Base-by-base conservation (phyloP, 2,113 vertebrate species). In the Percopsis transmontana region DNA sequence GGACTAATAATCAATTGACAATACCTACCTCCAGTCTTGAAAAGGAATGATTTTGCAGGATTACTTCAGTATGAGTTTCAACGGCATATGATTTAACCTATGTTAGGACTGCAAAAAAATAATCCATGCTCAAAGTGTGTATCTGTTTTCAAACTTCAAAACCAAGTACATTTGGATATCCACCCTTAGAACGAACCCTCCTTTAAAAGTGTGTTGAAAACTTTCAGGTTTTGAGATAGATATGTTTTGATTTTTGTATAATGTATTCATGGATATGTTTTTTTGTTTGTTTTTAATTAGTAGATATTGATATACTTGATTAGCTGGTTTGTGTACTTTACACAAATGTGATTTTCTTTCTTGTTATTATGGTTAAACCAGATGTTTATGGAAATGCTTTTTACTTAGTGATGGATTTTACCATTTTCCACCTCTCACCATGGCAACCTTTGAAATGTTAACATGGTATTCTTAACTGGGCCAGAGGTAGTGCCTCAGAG, bases 11-110 rank as follows among this genome's bases (percentile, higher is more conserved):
- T 93, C 85, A 88, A 89, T 91, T 92, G 91, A 94, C 91, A 93
- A 93, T 85, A 94, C 94, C 96, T 97, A 97, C 96, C 96, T 97
- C 96, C 93, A 94, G 92, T 94, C 89, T 91, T 91, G 85, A 92
- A 92, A 94, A 91, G 86, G 90, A 93, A 92, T 76, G 62, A 91
- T 91, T 91, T 72, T 74, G 75, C 67, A 67, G 87, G 85, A 66
- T 92, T 92, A 88, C 72, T 91, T 90, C 85, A 91, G 77, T 90
- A 80, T 89, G 85, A 87, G 79, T 87, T 91, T 90, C 87, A 80
- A 80, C 48, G 72, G 66, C 50, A 48, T 92, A 71, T 77, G 71
- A 72, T 85, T 92, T 92, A 88, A 83, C 79, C 51, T 33, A 72
- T 74, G 73, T 90, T 92, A 93, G 90, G 90, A 94, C 93, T 92